Percentiles rank a stretch among this genome's conserved stretches.
Conservation (phyloP, 2,797 vertebrate species). For the Enteromius anoplus region DNA sequence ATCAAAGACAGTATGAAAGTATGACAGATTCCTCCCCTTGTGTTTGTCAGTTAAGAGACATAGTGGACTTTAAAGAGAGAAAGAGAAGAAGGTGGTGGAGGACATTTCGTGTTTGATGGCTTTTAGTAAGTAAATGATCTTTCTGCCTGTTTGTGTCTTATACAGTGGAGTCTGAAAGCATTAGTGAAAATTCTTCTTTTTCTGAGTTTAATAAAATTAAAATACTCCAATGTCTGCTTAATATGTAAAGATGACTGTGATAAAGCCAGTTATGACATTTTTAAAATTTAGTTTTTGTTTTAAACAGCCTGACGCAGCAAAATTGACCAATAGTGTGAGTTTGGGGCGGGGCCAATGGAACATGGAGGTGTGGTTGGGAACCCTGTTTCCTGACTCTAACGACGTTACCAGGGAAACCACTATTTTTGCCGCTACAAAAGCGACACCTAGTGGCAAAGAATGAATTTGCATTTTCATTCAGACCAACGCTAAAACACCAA, state of each 20-base stretch:
- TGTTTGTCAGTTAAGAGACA: slow-evolving; percentile 39
- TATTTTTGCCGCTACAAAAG: too few relatives aligned
- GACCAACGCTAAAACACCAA: too few relatives aligned
- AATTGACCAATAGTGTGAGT: not conserved
- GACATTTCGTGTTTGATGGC: slow-evolving; percentile 15
- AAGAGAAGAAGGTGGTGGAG: slow-evolving; percentile 52
- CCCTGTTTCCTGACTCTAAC: too few relatives aligned
- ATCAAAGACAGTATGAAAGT: slow-evolving; percentile 54
- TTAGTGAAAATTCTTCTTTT: not conserved
- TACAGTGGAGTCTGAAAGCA: too few relatives aligned
- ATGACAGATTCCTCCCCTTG: slow-evolving; percentile 44
- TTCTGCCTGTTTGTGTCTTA: slow-evolving; percentile 8
- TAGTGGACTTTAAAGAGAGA: slow-evolving; percentile 42
- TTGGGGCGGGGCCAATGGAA: not conserved
- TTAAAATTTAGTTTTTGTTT: not conserved
- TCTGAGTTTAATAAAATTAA: not conserved
- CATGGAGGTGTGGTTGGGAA: not conserved
- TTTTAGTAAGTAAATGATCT: not conserved
- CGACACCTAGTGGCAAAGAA: too few relatives aligned
- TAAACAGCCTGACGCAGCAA: not conserved
- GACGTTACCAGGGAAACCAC: too few relatives aligned
- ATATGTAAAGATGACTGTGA: not conserved
- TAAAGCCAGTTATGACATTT: not conserved
- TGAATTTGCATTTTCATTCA: too few relatives aligned
- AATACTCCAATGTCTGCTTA: not conserved